Base-by-base conservation (phyloP, 2,113 vertebrate genomes). In the Gymnogyps californianus region DNA sequence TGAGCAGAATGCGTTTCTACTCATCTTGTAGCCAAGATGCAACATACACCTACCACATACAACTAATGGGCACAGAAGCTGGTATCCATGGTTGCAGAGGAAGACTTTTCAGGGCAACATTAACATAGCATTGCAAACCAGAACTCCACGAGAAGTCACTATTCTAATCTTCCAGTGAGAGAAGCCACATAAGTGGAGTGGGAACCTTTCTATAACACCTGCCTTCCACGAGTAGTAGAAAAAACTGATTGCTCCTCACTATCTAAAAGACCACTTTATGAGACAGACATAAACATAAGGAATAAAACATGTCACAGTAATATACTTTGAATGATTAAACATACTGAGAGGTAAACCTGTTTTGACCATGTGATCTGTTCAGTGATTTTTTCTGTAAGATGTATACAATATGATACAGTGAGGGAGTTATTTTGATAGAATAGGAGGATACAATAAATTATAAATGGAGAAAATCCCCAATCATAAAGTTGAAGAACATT, bases 401-500 rank as follows among this genome's bases (percentile, higher is more conserved):
- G 8, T 24, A 44, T 16, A 64, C 0, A 12, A 28, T 52, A 67
- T 6, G 3, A 52, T 55, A 83, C 10, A 31, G 57, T 4, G 26
- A 83, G 7, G 10, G 34, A 92, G 49, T 51, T 61, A 61, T 64
- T 83, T 92, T 61, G 58, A 67, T 11, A 19, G 57, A 87, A 64
- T 4, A 86, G 36, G 31, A 62, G 7, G 25, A 72, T 19, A 58
- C 31, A 76, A 65, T 89, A 92, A 90, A 97, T 91, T 79, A 54
- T 28, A 75, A 81, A 74, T 46, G 38, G 36, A 95, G 25, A 88
- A 94, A 93, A 95, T 72, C 61, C n/a, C 61, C 69, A 89, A 32
- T 87, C 77, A 87, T 94, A 87, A 89, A 87, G 65, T 42, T 93
- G 83, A 94, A 92, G 86, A 96, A 91, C 86, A 91, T 42, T 85